Evolutionary conservation across 53 echinoderm and acorn worm genomes (phyloP).

Genomic region (Temnopleurus reevesii): DNA sequence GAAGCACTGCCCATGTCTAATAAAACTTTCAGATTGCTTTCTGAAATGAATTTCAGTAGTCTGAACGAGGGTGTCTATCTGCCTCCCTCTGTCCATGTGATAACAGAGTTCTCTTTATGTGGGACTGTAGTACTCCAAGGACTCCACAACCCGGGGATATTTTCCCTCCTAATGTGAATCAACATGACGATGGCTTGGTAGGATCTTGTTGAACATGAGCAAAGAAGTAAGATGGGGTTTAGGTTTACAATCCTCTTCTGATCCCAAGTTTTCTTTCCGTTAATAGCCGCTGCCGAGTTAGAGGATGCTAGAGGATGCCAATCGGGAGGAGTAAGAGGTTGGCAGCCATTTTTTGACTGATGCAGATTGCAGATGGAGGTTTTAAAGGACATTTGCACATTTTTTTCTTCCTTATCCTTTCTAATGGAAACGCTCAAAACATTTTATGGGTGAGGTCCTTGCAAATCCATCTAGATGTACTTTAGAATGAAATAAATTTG

Average conservation of each 20-base stretch:
- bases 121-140: constrained; percentile 46
- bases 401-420: too few species aligned
- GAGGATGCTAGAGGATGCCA: background rate
- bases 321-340: background rate
- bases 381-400: background rate
- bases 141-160: constrained; percentile 42
- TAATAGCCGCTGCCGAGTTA: constrained; percentile 1
- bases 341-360: background rate
- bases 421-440: too few species aligned
- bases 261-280: constrained; percentile 45
- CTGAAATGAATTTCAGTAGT: background rate
- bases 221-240: constrained; percentile 46
- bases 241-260: constrained; percentile 44
- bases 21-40: too few species aligned
- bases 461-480: too few species aligned
- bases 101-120: constrained; percentile 51
- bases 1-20: too few species aligned
- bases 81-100: constrained; percentile 7
- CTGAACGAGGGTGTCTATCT: background rate
- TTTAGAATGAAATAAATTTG: too few species aligned
- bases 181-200: constrained; percentile 20
- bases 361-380: background rate
- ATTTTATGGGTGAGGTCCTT: too few species aligned
- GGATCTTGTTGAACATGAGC: constrained; percentile 26
- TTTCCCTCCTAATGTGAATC: constrained; percentile 56